A percentile compares a stretch with the other conserved stretches of the same genome.
phyloP scores from a whole-genome alignment of 1,140 invertebrate genomes.

The Achatina immaculata region DNA sequence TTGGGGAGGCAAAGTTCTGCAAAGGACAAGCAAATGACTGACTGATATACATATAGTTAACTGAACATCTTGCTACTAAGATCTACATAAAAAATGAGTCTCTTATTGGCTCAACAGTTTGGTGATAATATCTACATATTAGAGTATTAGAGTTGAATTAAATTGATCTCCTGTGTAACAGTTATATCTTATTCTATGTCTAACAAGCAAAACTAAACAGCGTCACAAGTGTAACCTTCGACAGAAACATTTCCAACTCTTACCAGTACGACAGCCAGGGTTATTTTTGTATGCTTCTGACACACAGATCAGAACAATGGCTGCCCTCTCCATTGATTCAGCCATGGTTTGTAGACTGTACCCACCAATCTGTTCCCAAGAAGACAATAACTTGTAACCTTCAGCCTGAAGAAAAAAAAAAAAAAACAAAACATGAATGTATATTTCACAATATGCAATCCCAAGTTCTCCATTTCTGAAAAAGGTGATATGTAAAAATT shows the following conservation, averaged over 20 bases:
- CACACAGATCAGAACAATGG: constrained; percentile 56
- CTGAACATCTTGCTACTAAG: neutral
- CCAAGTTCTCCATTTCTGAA: no score
- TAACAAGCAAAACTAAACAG: neutral
- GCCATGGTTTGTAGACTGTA: neutral
- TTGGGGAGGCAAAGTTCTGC: no score
- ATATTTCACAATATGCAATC: no score
- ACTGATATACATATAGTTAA: neutral
- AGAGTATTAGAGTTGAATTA: neutral
- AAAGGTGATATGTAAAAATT: no score
- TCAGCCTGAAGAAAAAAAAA: neutral
- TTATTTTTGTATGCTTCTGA: constrained; percentile 69
- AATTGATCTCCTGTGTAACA: neutral
- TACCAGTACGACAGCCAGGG: constrained; percentile 66
- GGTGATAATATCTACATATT: no score
- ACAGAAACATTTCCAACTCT: no score
- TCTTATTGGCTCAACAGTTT: no score
- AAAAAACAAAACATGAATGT: no score
- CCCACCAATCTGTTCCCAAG: neutral
- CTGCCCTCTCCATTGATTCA: neutral
- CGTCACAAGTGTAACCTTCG: no score
- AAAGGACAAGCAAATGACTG: no score
- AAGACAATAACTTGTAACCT: neutral
- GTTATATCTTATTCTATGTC: neutral
- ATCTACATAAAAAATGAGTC: no score